A percentile compares a stretch with the other conserved stretches of the same genome.
phyloP scores from a whole-genome alignment of 2,113 vertebrate genomes.

The Tilapia sparmanii region DNA sequence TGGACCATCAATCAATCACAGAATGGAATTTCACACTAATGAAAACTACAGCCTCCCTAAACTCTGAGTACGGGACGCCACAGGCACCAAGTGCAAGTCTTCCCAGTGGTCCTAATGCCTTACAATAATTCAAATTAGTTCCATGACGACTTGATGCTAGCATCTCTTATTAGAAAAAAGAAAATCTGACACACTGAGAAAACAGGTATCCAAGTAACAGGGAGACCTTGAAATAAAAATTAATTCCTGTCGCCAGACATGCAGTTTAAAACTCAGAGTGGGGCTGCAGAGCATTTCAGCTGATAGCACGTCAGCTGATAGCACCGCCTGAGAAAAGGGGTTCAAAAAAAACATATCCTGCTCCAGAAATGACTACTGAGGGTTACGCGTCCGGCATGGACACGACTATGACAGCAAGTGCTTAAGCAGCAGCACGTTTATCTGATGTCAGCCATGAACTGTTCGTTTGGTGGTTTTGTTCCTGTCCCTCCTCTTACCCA shows the following conservation, averaged over 20 bases:
- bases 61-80: not conserved
- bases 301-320: slow-evolving; percentile 17
- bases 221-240: not conserved
- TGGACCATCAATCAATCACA: not conserved
- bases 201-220: not conserved
- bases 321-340: not conserved
- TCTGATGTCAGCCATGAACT: not conserved
- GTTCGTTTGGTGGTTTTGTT: not conserved
- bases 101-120: not conserved
- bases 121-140: not conserved
- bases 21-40: not conserved
- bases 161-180: not conserved
- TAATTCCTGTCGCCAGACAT: not conserved
- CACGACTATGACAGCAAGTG: not conserved
- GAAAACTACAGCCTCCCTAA: not conserved
- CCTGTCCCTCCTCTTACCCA: not conserved
- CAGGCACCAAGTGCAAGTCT: not conserved
- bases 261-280: not conserved
- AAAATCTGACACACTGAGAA: not conserved
- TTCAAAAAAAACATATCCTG: slow-evolving; percentile 39
- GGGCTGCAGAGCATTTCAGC: slow-evolving; percentile 3
- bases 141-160: not conserved
- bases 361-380: slow-evolving; percentile 7
- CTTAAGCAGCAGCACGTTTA: not conserved
- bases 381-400: not conserved